Percentiles rank a stretch among this genome's conserved stretches.
Evolutionary conservation across 2,888 invertebrate genomes (phyloP).

Genomic region (Dione vanillae): DNA sequence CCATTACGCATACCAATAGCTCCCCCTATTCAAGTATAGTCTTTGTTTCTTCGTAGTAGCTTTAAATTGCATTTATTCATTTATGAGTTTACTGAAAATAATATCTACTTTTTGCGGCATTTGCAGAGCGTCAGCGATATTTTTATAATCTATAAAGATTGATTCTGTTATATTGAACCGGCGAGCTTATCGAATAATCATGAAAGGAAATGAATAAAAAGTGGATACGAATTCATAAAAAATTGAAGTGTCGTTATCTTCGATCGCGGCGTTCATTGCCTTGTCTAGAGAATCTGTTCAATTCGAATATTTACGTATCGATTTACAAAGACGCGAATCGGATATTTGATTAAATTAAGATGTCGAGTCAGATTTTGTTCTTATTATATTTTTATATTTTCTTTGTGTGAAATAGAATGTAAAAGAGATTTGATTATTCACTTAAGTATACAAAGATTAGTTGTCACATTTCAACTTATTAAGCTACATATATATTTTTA

Average conservation of each 20-base stretch:
- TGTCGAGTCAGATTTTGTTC: conserved; percentile 17
- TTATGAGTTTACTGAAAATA: conserved; percentile 56
- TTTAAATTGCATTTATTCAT: conserved; percentile 52
- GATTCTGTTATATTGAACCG: conserved; percentile 26
- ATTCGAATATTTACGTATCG: conserved; percentile 41
- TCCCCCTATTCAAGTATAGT: conserved; percentile 73
- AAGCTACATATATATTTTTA: no score
- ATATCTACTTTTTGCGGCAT: conserved; percentile 42
- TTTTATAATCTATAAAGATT: conserved; percentile 41
- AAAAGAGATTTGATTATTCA: background rate
- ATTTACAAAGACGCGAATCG: conserved; percentile 40
- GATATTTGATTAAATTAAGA: conserved; percentile 34
- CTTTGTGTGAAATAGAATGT: background rate
- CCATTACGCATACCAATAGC: conserved; percentile 80
- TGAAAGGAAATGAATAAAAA: conserved; percentile 44
- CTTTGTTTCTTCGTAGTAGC: conserved; percentile 59
- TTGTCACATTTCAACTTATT: no score
- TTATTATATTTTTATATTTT: conserved; percentile 27
- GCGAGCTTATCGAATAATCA: conserved; percentile 37
- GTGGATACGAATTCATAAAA: conserved; percentile 45
- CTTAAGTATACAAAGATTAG: no score
- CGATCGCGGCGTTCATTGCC: conserved; percentile 43
- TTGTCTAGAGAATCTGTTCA: conserved; percentile 39
- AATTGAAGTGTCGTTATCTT: conserved; percentile 44
- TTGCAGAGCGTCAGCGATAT: conserved; percentile 43